Evolutionary conservation across 37 sponge, comb jelly and placozoan genomes (phyloP).

Genomic region (Oopsacas minuta): DNA sequence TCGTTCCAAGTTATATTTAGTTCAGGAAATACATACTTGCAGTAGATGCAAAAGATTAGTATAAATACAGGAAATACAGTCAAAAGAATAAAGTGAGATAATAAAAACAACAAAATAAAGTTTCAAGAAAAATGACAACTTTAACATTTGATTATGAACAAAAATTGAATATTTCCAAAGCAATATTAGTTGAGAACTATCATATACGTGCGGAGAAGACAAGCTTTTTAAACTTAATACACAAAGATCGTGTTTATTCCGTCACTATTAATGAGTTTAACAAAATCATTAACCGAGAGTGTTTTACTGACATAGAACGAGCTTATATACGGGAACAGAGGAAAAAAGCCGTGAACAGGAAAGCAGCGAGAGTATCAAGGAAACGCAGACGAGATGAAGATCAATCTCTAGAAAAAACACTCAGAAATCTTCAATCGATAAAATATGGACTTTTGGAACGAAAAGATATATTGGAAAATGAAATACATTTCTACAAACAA

Average conservation of each 20-base stretch:
- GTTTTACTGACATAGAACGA: not conserved
- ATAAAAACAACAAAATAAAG: not conserved
- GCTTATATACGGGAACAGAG: slow-evolving; percentile 1
- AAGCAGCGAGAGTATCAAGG: not conserved
- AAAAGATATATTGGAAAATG: not conserved
- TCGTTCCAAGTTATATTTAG: too few relatives aligned
- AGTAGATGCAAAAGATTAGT: too few relatives aligned
- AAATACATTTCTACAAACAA: not conserved
- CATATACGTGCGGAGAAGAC: not conserved
- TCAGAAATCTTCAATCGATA: not conserved
- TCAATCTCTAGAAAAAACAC: not conserved
- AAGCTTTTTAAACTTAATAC: not conserved
- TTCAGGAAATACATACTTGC: too few relatives aligned
- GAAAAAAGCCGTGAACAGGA: not conserved
- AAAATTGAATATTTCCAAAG: not conserved
- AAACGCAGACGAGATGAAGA: not conserved
- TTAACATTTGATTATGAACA: not conserved
- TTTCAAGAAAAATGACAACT: not conserved
- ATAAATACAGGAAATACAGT: too few relatives aligned
- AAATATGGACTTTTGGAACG: not conserved
- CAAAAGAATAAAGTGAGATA: not conserved
- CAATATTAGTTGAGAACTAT: not conserved
- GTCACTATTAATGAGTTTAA: slow-evolving; percentile 8
- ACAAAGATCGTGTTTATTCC: not conserved
- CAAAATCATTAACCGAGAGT: not conserved